Base-by-base conservation (phyloP, 2,113 vertebrate genomes). In the Zapus hudsonius region DNA sequence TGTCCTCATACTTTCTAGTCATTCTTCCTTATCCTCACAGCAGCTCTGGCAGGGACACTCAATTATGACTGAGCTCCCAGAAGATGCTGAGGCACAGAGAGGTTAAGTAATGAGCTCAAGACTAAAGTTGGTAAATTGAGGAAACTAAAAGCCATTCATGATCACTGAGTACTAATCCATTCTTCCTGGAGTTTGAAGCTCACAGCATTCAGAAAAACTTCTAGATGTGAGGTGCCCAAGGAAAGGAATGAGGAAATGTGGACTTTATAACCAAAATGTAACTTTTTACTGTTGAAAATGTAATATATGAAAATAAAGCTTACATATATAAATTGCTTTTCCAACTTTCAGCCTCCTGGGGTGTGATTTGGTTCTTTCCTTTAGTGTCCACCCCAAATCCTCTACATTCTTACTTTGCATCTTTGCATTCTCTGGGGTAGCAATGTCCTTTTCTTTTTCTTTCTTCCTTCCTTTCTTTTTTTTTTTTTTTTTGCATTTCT, bases 261-360 rank as follows among this genome's bases (percentile, higher is more conserved):
- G n/a, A 4, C 23, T 76, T 90, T 40, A 38, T 36, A 64, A 87
- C 75, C 19, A 89, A 84, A 59, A 47, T 64, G 27, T 16, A 74
- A 88, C 3, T 31, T 67, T 92, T 91, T 87, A 64, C 63, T 55
- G 74, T 15, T 92, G 33, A 82, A 84, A 82, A 52, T 5, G 29
- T 57, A 87, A 31, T 23, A 66, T 17, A 55, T 36, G n/a, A 85
- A 92, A 88, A 90, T 85, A 87, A 55, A 70, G 69, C 25, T 15
- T 84, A 44, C 20, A 38, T 31, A 22, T 36, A 0, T 40, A 66
- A 63, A 17, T 78, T 84, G 27, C 61, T 20, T 87, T 81, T 31
- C 25, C 40, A 87, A 57, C 55, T 66, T 36, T 20, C 7, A 67
- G 36, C 10, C 20, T 85, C 59, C 67, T 3, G 33, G 10, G 8